Conservation (phyloP, 2,888 invertebrate species). For the Trissolcus japonicus region DNA sequence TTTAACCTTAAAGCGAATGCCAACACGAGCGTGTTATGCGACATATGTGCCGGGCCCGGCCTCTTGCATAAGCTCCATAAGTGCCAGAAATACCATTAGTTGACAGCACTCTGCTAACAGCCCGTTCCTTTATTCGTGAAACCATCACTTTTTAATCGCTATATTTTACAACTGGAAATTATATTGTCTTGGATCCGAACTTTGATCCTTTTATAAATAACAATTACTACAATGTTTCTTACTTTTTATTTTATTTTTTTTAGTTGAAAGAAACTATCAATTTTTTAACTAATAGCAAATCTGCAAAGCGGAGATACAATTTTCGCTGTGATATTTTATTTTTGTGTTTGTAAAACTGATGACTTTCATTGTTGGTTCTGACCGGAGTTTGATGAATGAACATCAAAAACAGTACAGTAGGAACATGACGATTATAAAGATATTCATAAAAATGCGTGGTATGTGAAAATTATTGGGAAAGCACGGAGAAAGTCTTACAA, state of each 20-base stretch:
- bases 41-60: constrained; percentile 56
- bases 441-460: constrained; percentile 54
- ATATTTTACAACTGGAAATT: constrained; percentile 1
- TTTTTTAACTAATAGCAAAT: too few relatives aligned
- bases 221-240: too few relatives aligned
- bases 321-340: not conserved
- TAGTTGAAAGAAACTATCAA: too few relatives aligned
- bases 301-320: not conserved
- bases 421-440: constrained; percentile 50
- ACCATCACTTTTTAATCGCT: constrained; percentile 33
- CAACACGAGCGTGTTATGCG: constrained; percentile 59
- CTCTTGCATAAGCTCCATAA: constrained; percentile 58
- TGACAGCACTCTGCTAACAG: constrained; percentile 36
- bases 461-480: constrained; percentile 59
- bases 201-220: too few relatives aligned
- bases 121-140: constrained; percentile 34
- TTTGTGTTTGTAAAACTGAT: not conserved
- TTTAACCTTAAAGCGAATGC: constrained; percentile 71
- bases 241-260: not conserved
- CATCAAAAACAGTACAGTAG: constrained; percentile 35
- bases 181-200: not conserved
- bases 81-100: constrained; percentile 58
- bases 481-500: constrained; percentile 56
- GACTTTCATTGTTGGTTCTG: constrained; percentile 18
- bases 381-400: constrained; percentile 23